Evolutionary conservation across 1,140 invertebrate genomes (phyloP).

Genomic region (Coenobita brevimanus): DNA sequence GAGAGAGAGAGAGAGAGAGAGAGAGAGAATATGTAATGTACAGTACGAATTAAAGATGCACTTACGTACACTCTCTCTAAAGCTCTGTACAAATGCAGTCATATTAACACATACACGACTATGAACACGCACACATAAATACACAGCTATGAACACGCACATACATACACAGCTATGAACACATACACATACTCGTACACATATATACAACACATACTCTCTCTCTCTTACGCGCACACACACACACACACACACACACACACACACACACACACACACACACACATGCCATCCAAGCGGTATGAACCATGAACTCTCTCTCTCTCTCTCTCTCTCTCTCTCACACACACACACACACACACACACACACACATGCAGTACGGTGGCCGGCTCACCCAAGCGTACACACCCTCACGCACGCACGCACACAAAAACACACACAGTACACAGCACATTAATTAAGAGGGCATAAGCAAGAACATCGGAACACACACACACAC

Average conservation of each 20-base stretch:
- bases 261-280: too few species aligned
- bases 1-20: neutral
- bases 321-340: slow-evolving; percentile 1
- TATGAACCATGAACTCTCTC: too few species aligned
- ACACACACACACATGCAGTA: slow-evolving; percentile 2
- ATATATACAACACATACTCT: neutral
- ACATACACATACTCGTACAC: neutral
- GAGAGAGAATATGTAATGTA: too few species aligned
- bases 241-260: slow-evolving; percentile 22
- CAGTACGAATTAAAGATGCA: too few species aligned
- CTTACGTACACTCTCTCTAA: too few species aligned
- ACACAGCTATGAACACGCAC: too few species aligned
- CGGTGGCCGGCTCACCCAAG: neutral
- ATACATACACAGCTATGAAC: neutral
- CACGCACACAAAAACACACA: slow-evolving; percentile 10
- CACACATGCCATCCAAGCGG: too few species aligned
- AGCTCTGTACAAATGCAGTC: too few species aligned
- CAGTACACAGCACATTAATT: too few species aligned
- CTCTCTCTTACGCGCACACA: neutral
- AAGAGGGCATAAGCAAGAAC: neutral
- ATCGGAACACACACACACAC: neutral
- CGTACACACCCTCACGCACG: neutral
- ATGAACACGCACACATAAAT: too few species aligned
- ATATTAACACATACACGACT: too few species aligned
- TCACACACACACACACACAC: slow-evolving; percentile 9